These are phyloP conservation scores for Helicoverpa assulta DNA, from an alignment of 2,888 invertebrate species.

Conservation along the genomic window DNA sequence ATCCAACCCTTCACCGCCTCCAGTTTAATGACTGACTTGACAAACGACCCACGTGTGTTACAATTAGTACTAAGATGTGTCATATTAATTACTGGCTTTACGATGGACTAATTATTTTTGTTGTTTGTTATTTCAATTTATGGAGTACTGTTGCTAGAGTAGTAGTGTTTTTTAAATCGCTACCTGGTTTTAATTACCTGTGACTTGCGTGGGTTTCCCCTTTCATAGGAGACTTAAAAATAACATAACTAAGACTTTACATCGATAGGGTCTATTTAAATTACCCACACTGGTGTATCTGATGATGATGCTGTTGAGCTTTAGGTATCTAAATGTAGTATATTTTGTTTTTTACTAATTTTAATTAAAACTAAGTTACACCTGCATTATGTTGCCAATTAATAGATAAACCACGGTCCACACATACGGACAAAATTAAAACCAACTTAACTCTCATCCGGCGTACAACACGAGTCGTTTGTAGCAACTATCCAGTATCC, in stretches of 20 bases:
- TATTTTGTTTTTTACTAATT: too few relatives aligned
- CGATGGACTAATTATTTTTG: background rate
- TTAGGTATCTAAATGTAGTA: too few relatives aligned
- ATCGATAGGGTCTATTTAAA: too few relatives aligned
- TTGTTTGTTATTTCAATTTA: background rate
- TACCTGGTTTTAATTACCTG: too few relatives aligned
- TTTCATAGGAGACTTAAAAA: too few relatives aligned
- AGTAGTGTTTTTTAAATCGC: too few relatives aligned
- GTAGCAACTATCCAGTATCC: conserved; percentile 24
- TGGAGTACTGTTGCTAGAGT: too few relatives aligned
- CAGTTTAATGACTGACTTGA: conserved; percentile 16
- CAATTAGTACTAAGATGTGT: conserved; percentile 3
- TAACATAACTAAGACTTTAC: too few relatives aligned
- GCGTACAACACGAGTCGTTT: conserved; percentile 38
- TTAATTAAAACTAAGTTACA: too few relatives aligned
- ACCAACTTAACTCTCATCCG: conserved; percentile 42
- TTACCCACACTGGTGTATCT: too few relatives aligned
- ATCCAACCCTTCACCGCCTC: conserved; percentile 10
- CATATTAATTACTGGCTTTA: background rate
- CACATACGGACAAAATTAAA: conserved; percentile 34
- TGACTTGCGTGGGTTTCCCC: too few relatives aligned
- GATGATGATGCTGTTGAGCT: too few relatives aligned
- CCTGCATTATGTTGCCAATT: background rate
- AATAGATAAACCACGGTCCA: conserved; percentile 6
- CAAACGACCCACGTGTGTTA: conserved; percentile 5